Evolutionary conservation across 1,140 invertebrate species (phyloP).

Genomic region (Cotesia glomerata): DNA sequence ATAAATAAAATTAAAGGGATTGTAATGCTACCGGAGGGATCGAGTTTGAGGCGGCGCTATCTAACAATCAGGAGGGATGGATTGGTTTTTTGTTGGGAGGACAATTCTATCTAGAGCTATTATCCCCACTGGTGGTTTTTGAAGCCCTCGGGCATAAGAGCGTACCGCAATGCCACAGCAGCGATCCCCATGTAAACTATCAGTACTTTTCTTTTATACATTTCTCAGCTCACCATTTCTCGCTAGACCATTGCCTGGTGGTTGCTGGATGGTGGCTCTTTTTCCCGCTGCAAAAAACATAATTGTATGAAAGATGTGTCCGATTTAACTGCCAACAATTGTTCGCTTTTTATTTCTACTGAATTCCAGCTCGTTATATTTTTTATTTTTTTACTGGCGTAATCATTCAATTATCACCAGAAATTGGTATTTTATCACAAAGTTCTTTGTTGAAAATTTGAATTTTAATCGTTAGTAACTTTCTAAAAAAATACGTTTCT

Average conservation of each 20-base stretch:
- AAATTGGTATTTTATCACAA: no score
- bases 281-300: constrained; percentile 49
- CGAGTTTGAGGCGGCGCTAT: constrained; percentile 42
- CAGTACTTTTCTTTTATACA: constrained; percentile 23
- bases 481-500: no score
- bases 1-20: constrained; percentile 25
- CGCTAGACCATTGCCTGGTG: constrained; percentile 7
- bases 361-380: constrained; percentile 42
- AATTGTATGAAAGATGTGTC: constrained; percentile 57
- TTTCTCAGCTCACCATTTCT: constrained; percentile 36
- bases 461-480: no score
- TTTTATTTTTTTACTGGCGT: constrained; percentile 25
- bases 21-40: constrained; percentile 36
- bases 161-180: constrained; percentile 12
- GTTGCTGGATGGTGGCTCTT: not conserved
- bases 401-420: not conserved
- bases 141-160: not conserved
- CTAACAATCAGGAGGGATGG: constrained; percentile 51
- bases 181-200: constrained; percentile 3
- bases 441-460: no score
- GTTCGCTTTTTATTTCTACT: constrained; percentile 35
- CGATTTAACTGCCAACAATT: constrained; percentile 22
- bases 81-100: constrained; percentile 44
- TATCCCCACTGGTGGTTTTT: constrained; percentile 41
- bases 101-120: constrained; percentile 56